Conservation (phyloP, 1,140 invertebrate genomes). For the Battus philenor region DNA sequence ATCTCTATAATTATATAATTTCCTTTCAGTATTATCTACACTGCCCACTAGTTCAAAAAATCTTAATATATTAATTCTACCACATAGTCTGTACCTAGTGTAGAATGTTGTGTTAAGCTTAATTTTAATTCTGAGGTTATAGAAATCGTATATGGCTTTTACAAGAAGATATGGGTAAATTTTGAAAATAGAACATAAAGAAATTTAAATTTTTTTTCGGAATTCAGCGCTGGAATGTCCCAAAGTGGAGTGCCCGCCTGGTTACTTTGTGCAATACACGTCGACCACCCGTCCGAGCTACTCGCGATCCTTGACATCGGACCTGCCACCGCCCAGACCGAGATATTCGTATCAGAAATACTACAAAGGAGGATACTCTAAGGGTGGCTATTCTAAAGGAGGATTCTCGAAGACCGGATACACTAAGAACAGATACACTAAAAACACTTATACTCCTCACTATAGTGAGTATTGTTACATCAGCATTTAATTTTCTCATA, state of each 20-base stretch:
- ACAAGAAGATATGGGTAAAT: no score
- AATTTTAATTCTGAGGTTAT: no score
- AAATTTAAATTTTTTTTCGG: no score
- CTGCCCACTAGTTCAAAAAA: no score
- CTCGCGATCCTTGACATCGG: conserved; percentile 24
- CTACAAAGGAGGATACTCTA: conserved; percentile 36
- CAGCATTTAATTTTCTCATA: background rate
- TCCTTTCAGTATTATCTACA: no score
- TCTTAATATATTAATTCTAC: no score
- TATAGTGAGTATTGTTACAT: background rate
- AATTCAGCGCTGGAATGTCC: conserved; percentile 45
- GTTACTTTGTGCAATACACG: conserved; percentile 61
- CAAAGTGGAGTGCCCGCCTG: conserved; percentile 75
- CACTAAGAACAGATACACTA: conserved; percentile 26
- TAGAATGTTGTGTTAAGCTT: no score
- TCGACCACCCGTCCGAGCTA: conserved; percentile 19
- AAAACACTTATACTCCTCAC: conserved; percentile 18
- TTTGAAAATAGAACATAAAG: no score
- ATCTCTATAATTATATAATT: no score
- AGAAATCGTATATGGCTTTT: no score
- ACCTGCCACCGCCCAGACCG: conserved; percentile 51
- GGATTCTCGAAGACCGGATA: conserved; percentile 36
- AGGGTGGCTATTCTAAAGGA: conserved; percentile 32
- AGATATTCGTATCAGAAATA: conserved; percentile 51
- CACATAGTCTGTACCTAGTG: no score